phyloP scores from a whole-genome alignment of 2,888 invertebrate genomes.

The Litoditis marina region DNA sequence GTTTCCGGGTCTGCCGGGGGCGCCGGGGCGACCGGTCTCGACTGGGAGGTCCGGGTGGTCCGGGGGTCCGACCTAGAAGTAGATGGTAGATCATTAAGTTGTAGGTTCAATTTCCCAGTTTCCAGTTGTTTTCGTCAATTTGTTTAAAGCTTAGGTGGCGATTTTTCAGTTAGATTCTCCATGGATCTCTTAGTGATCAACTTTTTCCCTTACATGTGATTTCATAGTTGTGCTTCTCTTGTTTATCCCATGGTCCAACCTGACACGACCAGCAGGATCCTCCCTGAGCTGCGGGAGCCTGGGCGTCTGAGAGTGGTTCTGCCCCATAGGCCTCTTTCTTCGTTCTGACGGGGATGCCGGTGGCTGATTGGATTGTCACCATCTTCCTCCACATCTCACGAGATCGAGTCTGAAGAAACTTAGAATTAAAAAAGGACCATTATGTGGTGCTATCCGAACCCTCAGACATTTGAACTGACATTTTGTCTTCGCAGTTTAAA shows the following conservation, averaged over 20 bases:
- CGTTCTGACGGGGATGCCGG: constrained; percentile 40
- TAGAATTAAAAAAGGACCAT: no score
- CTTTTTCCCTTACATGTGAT: no score
- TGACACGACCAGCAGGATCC: constrained; percentile 60
- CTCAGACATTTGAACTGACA: no score
- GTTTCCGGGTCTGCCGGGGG: constrained; percentile 48
- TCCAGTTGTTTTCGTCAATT: no score
- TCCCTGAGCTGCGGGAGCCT: constrained; percentile 34
- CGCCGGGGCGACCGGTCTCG: constrained; percentile 54
- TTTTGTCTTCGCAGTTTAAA: no score
- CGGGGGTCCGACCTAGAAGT: constrained; percentile 52
- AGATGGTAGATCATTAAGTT: no score
- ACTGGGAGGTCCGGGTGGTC: constrained; percentile 53
- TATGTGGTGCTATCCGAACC: no score
- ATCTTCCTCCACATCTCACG: constrained; percentile 62
- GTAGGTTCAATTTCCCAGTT: no score
- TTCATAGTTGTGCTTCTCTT: no score
- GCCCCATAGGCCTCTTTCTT: constrained; percentile 37
- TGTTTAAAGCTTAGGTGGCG: no score
- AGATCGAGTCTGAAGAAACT: constrained; percentile 50
- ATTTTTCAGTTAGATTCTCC: no score
- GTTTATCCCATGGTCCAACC: constrained; percentile 47
- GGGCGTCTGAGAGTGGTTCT: constrained; percentile 32
- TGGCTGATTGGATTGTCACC: constrained; percentile 57
- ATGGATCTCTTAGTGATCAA: no score